Evolutionary conservation across 2,888 invertebrate genomes (phyloP).

Genomic region (Cantharis rustica): DNA sequence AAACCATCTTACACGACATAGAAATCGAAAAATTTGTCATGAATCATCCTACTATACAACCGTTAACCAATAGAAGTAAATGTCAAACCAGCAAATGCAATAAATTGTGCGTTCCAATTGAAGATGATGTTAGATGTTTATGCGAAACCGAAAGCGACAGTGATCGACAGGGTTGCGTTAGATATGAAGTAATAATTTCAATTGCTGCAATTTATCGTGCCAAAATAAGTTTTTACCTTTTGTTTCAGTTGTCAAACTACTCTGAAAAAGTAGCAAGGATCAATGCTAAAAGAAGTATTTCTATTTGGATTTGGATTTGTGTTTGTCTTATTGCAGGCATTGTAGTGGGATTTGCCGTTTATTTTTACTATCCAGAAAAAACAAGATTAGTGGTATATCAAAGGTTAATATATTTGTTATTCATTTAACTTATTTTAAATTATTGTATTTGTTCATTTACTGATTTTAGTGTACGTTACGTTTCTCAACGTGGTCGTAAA

Average conservation of each 20-base stretch:
- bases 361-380: neutral
- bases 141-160: conserved; percentile 52
- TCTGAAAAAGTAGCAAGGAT: neutral
- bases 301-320: neutral
- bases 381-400: neutral
- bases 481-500: neutral
- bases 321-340: neutral
- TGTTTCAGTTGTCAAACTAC: neutral
- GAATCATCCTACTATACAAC: conserved; percentile 62
- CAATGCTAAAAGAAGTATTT: neutral
- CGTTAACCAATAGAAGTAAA: conserved; percentile 54
- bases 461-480: neutral
- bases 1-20: conserved; percentile 55
- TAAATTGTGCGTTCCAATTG: conserved; percentile 65
- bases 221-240: neutral
- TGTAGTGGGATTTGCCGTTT: neutral
- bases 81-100: conserved; percentile 62
- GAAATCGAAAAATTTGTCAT: conserved; percentile 61
- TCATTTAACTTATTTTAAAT: neutral
- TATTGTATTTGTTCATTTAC: neutral
- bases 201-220: neutral
- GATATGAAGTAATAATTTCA: neutral
- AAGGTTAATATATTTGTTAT: neutral
- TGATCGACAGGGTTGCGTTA: neutral
- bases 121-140: conserved; percentile 59